Percentiles rank a stretch among this genome's conserved stretches.
Evolutionary conservation across 2,888 invertebrate genomes (phyloP).

Genomic region (Resseliella maxima): DNA sequence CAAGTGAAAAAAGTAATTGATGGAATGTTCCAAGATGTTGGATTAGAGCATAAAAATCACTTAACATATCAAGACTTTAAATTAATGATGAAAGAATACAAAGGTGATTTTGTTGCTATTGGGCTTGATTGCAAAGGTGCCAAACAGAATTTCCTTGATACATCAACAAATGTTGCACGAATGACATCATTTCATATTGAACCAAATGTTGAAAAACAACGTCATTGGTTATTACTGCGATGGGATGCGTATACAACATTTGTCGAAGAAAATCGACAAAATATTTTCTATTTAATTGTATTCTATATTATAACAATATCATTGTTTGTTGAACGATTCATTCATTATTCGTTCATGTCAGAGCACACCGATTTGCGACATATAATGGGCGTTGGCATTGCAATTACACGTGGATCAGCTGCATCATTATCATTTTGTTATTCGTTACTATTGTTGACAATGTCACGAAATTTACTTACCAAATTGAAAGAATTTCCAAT

Average conservation of each 20-base stretch:
- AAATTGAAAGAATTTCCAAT: constrained; percentile 93
- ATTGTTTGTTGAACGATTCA: constrained; percentile 93
- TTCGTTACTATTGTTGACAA: constrained; percentile 88
- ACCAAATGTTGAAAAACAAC: constrained; percentile 75
- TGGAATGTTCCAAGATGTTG: constrained; percentile 94
- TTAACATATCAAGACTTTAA: constrained; percentile 93
- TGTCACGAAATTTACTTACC: constrained; percentile 92
- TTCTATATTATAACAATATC: constrained; percentile 95
- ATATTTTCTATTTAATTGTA: constrained; percentile 93
- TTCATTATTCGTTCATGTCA: constrained; percentile 96
- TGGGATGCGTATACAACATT: constrained; percentile 91
- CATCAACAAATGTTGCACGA: constrained; percentile 92
- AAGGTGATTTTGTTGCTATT: constrained; percentile 94
- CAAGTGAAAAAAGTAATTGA: constrained; percentile 93
- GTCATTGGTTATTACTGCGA: constrained; percentile 79
- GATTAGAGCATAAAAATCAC: constrained; percentile 88
- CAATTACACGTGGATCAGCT: constrained; percentile 93
- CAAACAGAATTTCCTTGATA: constrained; percentile 93
- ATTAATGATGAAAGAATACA: constrained; percentile 96
- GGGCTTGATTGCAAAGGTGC: constrained; percentile 95
- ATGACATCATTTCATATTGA: constrained; percentile 96
- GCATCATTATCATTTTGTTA: constrained; percentile 95
- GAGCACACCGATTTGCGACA: constrained; percentile 94
- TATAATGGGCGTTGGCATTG: constrained; percentile 97
- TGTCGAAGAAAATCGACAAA: constrained; percentile 94